Base-by-base conservation (phyloP, 2,888 invertebrate species). In the Ophion slaviceki region DNA sequence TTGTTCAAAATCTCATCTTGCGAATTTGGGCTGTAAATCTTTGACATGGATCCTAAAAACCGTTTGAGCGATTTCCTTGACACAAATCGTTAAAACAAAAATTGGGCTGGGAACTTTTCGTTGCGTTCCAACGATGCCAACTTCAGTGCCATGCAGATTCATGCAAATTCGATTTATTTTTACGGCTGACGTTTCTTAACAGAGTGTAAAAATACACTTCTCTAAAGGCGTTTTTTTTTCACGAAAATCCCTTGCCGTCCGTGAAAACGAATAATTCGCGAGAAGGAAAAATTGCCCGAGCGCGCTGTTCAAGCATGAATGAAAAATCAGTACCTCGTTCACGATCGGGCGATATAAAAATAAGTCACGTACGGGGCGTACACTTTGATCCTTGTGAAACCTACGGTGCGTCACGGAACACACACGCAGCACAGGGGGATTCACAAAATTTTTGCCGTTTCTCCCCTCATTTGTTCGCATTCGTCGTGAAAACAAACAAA, bases 321-420 rank as follows among this genome's bases (percentile, higher is more conserved):
- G 74, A 77, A 47, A 78, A 47, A 32, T 57, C 28, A 32, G 78
- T 80, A 85, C 53, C 64, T 67, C 83, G 83, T 32, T 81, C 74
- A 61, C 88, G 88, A 89, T 88, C 24, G 74, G 74, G 76, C 79
- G 71, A 88, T 89, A 89, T 80, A 87, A 86, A 89, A 85, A 84
- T 82, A 68, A 82, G 84, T 89, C 88, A 90, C 89, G 90, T 89
- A 87, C 85, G 66, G 74, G 61, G 47, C 24, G 11, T 57, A 59
- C 66, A 32, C n/a, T 10, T 57, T n/a, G 68, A 70, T 78, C 68
- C 70, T 78, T 61, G 78, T 59, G 59, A 78, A 67, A 77, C 67
- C 2, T 36, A 20, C 36, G 7, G 28, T 47, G 17, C 17, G 28
- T 32, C 66, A n/a, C 6, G 66, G 6, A 66, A n/a, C 32, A 36